Evolutionary conservation across 1,140 invertebrate species (phyloP).

Genomic region (Saxidomus purpurata): DNA sequence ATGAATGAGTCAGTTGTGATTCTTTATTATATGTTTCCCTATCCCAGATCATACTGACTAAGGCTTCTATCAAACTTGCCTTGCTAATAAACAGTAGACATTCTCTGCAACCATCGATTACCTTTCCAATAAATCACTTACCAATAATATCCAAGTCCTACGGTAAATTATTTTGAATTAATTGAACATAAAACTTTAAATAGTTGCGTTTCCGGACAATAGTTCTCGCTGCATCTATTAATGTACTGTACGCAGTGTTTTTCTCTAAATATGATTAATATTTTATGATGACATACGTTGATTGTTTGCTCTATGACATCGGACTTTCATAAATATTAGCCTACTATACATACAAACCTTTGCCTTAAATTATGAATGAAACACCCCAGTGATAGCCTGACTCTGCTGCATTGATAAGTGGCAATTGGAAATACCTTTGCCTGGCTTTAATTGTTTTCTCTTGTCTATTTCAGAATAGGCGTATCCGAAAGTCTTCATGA

Average conservation of each 20-base stretch:
- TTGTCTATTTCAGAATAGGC: slow-evolving; percentile 24
- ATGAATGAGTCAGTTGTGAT: not conserved
- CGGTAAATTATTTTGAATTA: not conserved
- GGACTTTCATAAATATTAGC: not conserved
- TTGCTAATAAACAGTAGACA: not conserved
- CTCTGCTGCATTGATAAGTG: not conserved
- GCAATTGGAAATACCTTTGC: not conserved
- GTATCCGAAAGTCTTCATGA: not conserved
- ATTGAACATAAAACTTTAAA: not conserved
- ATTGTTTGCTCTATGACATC: not conserved
- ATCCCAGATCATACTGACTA: not conserved
- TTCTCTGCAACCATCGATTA: not conserved
- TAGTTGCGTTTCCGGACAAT: not conserved
- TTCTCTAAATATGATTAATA: slow-evolving; percentile 1
- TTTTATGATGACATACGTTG: not conserved
- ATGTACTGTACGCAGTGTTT: not conserved
- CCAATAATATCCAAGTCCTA: not conserved
- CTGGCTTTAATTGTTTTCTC: slow-evolving; percentile 8
- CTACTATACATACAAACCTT: no score
- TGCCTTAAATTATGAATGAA: not conserved
- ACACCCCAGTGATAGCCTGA: no score
- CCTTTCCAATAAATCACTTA: not conserved
- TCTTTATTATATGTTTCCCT: not conserved
- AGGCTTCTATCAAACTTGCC: not conserved
- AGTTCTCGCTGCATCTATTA: no score